Evolutionary conservation across 2,888 invertebrate species (phyloP).

Genomic region (Heteromurus nitidus): DNA sequence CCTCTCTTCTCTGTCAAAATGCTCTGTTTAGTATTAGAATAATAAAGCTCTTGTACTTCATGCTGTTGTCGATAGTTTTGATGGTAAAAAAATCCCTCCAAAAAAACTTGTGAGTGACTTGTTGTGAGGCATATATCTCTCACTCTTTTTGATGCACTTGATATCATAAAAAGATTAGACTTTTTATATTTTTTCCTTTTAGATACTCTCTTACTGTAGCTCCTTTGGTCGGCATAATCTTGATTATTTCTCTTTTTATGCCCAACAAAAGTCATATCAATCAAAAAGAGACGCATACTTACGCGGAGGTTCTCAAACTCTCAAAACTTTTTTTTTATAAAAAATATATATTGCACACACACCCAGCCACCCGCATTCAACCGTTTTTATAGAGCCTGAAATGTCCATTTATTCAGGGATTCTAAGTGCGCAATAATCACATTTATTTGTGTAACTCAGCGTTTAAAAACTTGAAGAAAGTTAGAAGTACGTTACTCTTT

Average conservation of each 20-base stretch:
- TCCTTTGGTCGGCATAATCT: slow-evolving; percentile 59
- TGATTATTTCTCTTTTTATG: slow-evolving; percentile 55
- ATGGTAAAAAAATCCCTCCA: slow-evolving; percentile 34
- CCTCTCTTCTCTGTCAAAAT: slow-evolving; percentile 51
- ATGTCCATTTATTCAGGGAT: background rate
- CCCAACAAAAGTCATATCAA: slow-evolving; percentile 60
- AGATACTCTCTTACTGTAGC: slow-evolving; percentile 50
- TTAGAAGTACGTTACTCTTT: no score
- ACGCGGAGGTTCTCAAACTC: background rate
- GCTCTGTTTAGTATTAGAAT: slow-evolving; percentile 7
- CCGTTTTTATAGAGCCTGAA: no score
- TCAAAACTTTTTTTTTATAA: slow-evolving; percentile 36
- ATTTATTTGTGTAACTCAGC: slow-evolving; percentile 48
- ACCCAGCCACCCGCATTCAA: slow-evolving; percentile 62
- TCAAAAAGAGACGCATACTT: slow-evolving; percentile 34
- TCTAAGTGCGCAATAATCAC: slow-evolving; percentile 31
- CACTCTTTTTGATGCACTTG: slow-evolving; percentile 21
- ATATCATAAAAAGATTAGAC: slow-evolving; percentile 63
- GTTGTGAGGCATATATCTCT: slow-evolving; percentile 21
- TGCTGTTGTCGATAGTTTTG: slow-evolving; percentile 45
- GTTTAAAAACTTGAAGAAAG: slow-evolving; percentile 44
- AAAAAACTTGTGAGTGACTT: slow-evolving; percentile 22
- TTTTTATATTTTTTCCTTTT: slow-evolving; percentile 59
- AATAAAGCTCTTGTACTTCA: slow-evolving; percentile 39
- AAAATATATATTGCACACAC: slow-evolving; percentile 59